Evolutionary conservation across 1,140 invertebrate species (phyloP), one percentile per base, ranked within the genome.

Genomic region (Solenopsis fugax): DNA sequence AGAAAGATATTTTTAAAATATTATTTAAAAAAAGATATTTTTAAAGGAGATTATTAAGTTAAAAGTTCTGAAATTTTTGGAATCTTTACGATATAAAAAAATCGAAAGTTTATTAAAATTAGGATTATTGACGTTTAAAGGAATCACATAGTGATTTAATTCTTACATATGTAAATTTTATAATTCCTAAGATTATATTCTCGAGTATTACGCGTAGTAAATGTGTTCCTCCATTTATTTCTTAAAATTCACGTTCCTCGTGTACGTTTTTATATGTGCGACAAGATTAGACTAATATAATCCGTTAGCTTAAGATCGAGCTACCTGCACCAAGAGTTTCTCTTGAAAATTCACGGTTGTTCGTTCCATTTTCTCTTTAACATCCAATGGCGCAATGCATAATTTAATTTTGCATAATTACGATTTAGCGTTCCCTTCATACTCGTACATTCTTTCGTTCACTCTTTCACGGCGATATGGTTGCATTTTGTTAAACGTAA

Each of bases 321-420:
- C 41, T 73, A 84, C 18, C 45, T 73, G 18, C 80, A 29, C 52
- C 10, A 71, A 24, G n/a, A 82, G 24, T 62, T 54, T 48, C 21
- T 54, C 80, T 73, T 34, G 54, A 56, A 60, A 73, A 84, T 73
- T 75, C 34, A 50, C 24, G 54, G 41, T n/a, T 60, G 37, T 82
- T 45, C 54, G 21, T 82, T 75, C 41, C 41, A 56, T 84, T 84
- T 82, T 84, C 52, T 7, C 41, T 60, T 72, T 73, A 75, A 75
- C 13, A 37, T 84, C 80, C 41, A 56, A 75, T 56, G 29, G 7
- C 29, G 69, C 58, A 75, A 62, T 84, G 54, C 24, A 67, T 67
- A 67, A 67, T 21, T 21, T 67, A 60, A 41, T 73, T 84, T 84
- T 60, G 69, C 67, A 84, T 84, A 84, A 84, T 84, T 75, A 56